Evolutionary conservation across 2,113 vertebrate species (phyloP).

Genomic region (Anoplopoma fimbria): DNA sequence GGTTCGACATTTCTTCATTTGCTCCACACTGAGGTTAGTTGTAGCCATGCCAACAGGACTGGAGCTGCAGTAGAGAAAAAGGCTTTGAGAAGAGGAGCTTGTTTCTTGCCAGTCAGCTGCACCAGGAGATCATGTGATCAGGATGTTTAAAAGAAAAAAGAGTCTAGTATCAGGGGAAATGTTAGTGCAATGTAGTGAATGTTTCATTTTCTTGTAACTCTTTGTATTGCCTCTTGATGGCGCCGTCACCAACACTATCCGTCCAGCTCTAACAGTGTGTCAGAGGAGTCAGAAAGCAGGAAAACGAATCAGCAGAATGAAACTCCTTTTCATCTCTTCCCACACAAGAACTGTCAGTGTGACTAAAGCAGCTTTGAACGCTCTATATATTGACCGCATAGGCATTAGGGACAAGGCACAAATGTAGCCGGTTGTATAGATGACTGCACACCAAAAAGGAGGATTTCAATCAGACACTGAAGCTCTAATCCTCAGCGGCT

Average conservation of each 20-base stretch:
- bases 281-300: constrained; percentile 11
- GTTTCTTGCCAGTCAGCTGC: constrained; percentile 4
- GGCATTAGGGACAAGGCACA: neutral
- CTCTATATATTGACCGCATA: constrained; percentile 9
- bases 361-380: constrained; percentile 40
- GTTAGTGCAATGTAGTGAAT: neutral
- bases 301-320: constrained; percentile 25
- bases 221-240: constrained; percentile 64
- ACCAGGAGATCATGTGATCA: constrained; percentile 14
- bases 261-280: neutral
- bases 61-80: constrained; percentile 6
- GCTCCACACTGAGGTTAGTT: constrained; percentile 36
- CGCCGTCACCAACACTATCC: constrained; percentile 22
- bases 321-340: constrained; percentile 28
- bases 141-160: neutral
- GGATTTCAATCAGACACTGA: constrained; percentile 13
- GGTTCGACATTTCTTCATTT: constrained; percentile 3
- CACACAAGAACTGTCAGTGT: constrained; percentile 36
- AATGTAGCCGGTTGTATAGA: constrained; percentile 2
- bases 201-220: constrained; percentile 40
- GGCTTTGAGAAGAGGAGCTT: neutral
- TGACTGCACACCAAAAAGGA: neutral
- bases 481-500: constrained; percentile 26
- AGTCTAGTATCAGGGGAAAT: neutral
- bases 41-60: constrained; percentile 50